Percentiles rank a stretch among this genome's conserved stretches.
Conservation (phyloP, 2,113 vertebrate species). For the Sinocyclocheilus grahami region DNA sequence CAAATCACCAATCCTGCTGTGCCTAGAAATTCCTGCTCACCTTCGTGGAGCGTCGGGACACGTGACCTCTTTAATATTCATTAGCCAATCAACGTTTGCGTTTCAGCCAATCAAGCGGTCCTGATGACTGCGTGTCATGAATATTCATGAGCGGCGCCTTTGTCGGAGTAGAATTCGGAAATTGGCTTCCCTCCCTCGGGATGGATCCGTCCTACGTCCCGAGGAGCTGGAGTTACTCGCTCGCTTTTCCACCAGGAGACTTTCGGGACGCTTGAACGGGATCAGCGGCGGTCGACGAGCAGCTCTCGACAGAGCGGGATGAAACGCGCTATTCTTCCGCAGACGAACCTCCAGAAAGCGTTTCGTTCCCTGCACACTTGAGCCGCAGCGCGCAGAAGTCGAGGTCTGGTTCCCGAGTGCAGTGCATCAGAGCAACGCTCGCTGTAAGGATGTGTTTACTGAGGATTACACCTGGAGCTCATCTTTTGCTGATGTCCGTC, state of each 20-base stretch:
- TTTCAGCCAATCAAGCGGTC: neutral
- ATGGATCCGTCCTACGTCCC: slow-evolving; percentile 52
- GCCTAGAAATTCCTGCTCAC: neutral
- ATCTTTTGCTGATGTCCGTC: slow-evolving; percentile 61
- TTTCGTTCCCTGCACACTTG: slow-evolving; percentile 54
- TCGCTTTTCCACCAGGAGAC: slow-evolving; percentile 45
- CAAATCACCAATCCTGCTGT: neutral
- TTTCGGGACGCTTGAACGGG: slow-evolving; percentile 19
- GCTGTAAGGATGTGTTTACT: slow-evolving; percentile 53
- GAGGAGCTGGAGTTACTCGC: slow-evolving; percentile 39
- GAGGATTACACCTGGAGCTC: slow-evolving; percentile 55
- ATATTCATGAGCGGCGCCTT: slow-evolving; percentile 49
- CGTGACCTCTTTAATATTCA: neutral
- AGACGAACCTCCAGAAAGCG: slow-evolving; percentile 34
- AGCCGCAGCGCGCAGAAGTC: neutral
- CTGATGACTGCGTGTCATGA: neutral
- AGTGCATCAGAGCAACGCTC: slow-evolving; percentile 33
- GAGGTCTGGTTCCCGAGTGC: slow-evolving; percentile 22
- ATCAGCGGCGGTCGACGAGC: slow-evolving; percentile 34
- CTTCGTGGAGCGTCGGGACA: neutral
- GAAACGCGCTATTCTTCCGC: slow-evolving; percentile 55
- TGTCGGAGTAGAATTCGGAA: neutral
- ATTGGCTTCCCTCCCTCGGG: too few species aligned
- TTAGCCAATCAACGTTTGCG: neutral
- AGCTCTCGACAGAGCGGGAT: slow-evolving; percentile 45